These are phyloP conservation scores for Thermophis baileyi DNA, from an alignment of 2,113 vertebrate species.

Conservation along the genomic window DNA sequence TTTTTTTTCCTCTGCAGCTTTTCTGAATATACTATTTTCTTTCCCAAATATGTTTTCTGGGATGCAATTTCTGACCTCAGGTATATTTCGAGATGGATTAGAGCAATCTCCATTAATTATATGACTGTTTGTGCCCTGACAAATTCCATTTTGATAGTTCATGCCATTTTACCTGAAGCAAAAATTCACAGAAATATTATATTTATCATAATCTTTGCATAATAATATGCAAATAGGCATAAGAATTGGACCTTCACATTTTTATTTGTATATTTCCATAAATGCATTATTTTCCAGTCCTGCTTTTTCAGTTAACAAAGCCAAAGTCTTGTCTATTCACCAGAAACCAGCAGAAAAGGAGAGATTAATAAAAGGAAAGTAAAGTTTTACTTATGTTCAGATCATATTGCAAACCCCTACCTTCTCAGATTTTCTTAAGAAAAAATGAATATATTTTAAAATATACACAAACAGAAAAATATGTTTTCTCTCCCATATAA, in stretches of 20 bases:
- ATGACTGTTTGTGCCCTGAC: neutral
- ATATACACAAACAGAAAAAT: conserved; percentile 26
- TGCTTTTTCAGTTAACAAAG: conserved; percentile 6
- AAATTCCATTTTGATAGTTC: neutral
- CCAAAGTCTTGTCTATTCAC: conserved; percentile 35
- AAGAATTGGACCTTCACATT: neutral
- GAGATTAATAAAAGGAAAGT: conserved; percentile 33
- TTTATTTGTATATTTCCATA: neutral
- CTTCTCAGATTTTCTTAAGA: conserved; percentile 27
- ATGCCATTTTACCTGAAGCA: neutral
- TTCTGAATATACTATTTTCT: neutral
- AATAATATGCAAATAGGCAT: neutral
- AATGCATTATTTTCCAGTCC: neutral
- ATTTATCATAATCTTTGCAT: neutral
- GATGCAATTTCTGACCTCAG: neutral
- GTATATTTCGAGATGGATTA: neutral
- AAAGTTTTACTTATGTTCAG: conserved; percentile 38
- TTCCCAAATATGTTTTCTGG: neutral
- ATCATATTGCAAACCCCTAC: conserved; percentile 9
- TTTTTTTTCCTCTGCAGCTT: neutral
- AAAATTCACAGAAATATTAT: neutral
- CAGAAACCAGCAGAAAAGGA: conserved; percentile 11
- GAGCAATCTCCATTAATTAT: neutral
- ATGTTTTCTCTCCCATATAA: neutral
- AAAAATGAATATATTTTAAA: neutral